A percentile compares a stretch with the other conserved stretches of the same genome.
Conservation (phyloP, 2,888 invertebrate genomes). For the Rhyacophila evoluta region DNA sequence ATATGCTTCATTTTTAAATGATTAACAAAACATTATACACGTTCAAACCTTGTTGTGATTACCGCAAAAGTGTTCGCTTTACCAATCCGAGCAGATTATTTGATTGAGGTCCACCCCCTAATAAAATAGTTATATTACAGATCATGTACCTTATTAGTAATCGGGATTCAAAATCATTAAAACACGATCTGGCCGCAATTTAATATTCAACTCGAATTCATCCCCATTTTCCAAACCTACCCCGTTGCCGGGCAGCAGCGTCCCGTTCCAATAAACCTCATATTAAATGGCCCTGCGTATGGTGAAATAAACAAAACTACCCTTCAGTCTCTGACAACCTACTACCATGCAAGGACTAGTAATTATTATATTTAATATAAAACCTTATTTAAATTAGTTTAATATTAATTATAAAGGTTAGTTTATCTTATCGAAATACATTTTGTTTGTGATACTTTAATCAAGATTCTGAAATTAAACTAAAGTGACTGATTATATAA, state of each 20-base stretch:
- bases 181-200: not conserved
- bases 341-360: not conserved
- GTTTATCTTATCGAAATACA: too few species aligned
- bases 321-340: slow-evolving; percentile 29
- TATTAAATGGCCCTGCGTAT: slow-evolving; percentile 52
- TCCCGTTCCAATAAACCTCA: slow-evolving; percentile 50
- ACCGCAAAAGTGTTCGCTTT: too few species aligned
- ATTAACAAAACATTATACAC: too few species aligned
- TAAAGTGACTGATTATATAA: too few species aligned
- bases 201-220: slow-evolving; percentile 17
- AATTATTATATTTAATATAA: too few species aligned
- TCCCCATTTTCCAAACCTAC: not conserved
- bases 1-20: too few species aligned
- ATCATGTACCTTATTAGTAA: not conserved
- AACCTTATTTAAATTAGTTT: too few species aligned
- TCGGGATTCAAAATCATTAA: slow-evolving; percentile 7
- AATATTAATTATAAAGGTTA: too few species aligned
- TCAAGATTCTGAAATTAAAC: too few species aligned
- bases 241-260: slow-evolving; percentile 7
- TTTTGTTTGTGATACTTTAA: too few species aligned
- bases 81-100: too few species aligned
- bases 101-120: not conserved
- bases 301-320: slow-evolving; percentile 49
- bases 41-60: too few species aligned
- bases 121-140: not conserved